Evolutionary conservation across 2,113 vertebrate genomes (phyloP).

Genomic region (Rattus norvegicus): DNA sequence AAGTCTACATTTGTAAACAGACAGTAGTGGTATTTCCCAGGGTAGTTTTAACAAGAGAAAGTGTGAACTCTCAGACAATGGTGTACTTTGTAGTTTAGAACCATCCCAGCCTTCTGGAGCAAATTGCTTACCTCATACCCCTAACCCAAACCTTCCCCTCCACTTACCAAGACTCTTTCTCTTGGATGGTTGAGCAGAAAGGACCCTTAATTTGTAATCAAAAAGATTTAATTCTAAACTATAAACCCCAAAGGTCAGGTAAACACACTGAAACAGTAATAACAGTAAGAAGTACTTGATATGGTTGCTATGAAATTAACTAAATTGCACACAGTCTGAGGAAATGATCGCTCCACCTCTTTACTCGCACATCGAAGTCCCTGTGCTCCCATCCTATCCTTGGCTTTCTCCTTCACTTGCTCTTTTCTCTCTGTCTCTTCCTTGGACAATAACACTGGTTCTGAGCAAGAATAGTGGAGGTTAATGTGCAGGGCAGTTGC

Average conservation of each 20-base stretch:
- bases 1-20: neutral
- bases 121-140: too few relatives aligned
- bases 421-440: neutral
- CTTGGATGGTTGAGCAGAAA: too few relatives aligned
- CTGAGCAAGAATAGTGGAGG: neutral
- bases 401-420: neutral
- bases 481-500: slow-evolving; percentile 48
- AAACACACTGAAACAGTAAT: neutral
- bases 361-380: neutral
- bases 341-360: neutral
- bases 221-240: slow-evolving; percentile 30
- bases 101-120: too few relatives aligned
- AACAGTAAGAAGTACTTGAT: neutral
- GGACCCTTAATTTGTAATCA: neutral
- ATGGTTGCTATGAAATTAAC: neutral
- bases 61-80: too few relatives aligned
- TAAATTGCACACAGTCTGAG: neutral
- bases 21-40: neutral
- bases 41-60: too few relatives aligned
- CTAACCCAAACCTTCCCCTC: too few relatives aligned
- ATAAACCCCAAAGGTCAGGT: neutral
- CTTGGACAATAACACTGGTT: neutral
- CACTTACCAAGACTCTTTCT: too few relatives aligned
- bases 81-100: too few relatives aligned
- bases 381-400: neutral